Conservation (phyloP, 2,113 vertebrate species). For the Montifringilla adamsi region DNA sequence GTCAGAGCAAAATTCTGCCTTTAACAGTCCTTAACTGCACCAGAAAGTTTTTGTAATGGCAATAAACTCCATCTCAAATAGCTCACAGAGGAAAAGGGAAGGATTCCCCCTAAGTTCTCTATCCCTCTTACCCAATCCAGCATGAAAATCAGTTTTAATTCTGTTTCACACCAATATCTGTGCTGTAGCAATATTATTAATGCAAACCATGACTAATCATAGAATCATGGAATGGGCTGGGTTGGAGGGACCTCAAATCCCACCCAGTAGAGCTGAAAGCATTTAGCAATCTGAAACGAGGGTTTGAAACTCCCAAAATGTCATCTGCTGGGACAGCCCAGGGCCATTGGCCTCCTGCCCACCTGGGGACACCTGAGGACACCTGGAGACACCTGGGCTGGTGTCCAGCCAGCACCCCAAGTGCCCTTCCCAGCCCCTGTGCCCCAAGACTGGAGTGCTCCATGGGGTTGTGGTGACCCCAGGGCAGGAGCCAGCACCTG, state of each 20-base stretch:
- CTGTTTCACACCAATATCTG: neutral
- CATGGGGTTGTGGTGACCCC: neutral
- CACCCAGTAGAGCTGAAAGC: neutral
- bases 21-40: neutral
- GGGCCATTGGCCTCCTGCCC: neutral
- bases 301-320: neutral
- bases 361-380: neutral
- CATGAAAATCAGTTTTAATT: neutral
- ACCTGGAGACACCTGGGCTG: neutral
- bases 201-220: neutral
- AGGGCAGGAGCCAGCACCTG: neutral
- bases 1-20: neutral
- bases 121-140: neutral
- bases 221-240: neutral
- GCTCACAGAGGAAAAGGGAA: neutral
- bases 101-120: neutral
- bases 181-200: neutral
- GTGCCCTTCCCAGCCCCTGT: neutral
- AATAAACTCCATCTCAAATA: neutral
- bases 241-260: fast-evolving
- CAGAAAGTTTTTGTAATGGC: neutral
- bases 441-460: neutral
- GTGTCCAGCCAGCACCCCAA: neutral
- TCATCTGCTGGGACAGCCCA: neutral
- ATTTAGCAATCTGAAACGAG: neutral